A percentile compares a stretch with the other conserved stretches of the same genome.
phyloP scores from a whole-genome alignment of 2,113 vertebrate genomes.

The Dicerorhinus sumatrensis region DNA sequence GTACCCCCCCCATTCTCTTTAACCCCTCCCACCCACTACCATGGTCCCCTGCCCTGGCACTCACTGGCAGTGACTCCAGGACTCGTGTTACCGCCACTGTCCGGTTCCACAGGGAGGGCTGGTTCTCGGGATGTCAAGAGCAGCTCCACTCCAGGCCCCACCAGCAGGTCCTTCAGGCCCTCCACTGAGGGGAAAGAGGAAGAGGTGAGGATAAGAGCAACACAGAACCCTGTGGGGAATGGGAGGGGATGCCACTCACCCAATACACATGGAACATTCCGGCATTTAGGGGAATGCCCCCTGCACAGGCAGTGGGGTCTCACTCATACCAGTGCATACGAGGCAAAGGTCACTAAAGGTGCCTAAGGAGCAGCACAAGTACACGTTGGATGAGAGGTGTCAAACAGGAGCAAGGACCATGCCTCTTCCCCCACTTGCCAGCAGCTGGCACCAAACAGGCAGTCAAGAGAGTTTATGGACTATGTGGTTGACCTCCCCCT shows the following conservation, averaged over 20 bases:
- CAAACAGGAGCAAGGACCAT: neutral
- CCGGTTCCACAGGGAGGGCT: slow-evolving; percentile 66
- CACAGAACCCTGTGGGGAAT: fast-evolving
- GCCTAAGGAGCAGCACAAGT: neutral
- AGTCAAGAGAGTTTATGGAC: neutral
- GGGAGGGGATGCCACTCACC: neutral
- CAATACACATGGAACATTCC: fast-evolving
- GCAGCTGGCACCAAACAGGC: neutral
- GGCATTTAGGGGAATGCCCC: neutral
- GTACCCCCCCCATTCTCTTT: too few relatives aligned
- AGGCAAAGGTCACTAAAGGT: neutral
- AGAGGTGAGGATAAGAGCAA: neutral
- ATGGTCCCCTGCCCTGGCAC: neutral
- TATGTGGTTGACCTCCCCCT: fast-evolving
- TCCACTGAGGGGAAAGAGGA: slow-evolving; percentile 87
- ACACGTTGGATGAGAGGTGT: too few relatives aligned
- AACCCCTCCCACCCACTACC: neutral
- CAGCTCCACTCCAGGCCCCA: slow-evolving; percentile 86
- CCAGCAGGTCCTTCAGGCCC: slow-evolving; percentile 90
- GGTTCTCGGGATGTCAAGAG: slow-evolving; percentile 78
- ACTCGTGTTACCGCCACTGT: slow-evolving; percentile 81
- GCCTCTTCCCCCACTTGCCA: neutral
- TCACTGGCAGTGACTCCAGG: slow-evolving; percentile 82
- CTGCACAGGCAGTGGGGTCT: neutral
- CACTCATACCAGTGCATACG: fast-evolving